phyloP scores from a whole-genome alignment of 2,113 vertebrate genomes.

The Lepidothrix coronata region DNA sequence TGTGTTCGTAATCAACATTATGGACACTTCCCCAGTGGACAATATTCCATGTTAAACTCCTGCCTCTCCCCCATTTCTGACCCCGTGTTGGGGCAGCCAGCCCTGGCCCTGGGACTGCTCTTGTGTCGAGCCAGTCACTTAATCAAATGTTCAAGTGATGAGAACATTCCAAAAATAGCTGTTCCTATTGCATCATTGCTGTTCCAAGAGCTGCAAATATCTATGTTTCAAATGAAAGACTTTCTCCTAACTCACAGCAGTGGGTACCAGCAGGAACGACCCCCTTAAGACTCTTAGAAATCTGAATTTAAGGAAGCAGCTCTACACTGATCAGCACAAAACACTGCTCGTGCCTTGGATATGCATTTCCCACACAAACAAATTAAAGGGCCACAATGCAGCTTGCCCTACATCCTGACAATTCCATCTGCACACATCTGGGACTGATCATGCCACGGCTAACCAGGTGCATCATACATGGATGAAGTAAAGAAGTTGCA shows the following conservation, averaged over 20 bases:
- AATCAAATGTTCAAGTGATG: neutral
- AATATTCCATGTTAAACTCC: neutral
- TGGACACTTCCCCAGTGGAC: neutral
- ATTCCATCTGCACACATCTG: neutral
- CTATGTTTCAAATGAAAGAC: neutral
- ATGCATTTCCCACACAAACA: accelerated
- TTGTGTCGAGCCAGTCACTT: neutral
- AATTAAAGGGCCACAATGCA: neutral
- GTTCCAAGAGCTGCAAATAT: neutral
- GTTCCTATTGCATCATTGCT: neutral
- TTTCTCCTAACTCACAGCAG: neutral
- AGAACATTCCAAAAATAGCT: neutral
- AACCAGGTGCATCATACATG: neutral
- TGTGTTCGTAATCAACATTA: neutral
- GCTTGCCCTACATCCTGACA: accelerated
- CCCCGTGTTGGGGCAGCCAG: neutral
- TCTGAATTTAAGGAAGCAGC: neutral
- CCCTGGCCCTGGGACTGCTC: neutral
- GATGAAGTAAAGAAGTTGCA: constrained; percentile 30
- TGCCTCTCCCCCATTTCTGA: neutral
- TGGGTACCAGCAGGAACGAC: neutral
- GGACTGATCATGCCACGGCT: neutral
- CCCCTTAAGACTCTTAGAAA: neutral
- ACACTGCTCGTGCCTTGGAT: neutral
- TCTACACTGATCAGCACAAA: neutral